phyloP scores from a whole-genome alignment of 2,888 invertebrate genomes.

The Microchrysa polita region DNA sequence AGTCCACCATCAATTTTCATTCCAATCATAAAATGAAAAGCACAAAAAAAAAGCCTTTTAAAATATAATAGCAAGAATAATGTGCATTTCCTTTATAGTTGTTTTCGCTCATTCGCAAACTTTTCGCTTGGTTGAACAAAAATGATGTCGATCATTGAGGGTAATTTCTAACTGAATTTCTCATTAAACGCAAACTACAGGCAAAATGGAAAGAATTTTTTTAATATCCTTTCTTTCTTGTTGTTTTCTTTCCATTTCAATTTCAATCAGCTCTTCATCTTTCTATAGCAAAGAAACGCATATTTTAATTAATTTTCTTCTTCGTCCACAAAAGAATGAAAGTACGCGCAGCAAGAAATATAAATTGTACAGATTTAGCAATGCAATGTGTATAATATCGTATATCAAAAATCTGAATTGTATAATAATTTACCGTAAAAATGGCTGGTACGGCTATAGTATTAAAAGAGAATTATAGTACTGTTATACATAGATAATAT shows the following conservation, averaged over 20 bases:
- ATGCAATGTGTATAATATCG: too few relatives aligned
- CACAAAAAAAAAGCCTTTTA: neutral
- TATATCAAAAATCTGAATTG: too few relatives aligned
- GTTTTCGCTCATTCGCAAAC: neutral
- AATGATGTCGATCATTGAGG: conserved; percentile 35
- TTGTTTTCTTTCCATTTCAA: conserved; percentile 4
- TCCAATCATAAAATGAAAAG: too few relatives aligned
- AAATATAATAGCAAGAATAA: neutral
- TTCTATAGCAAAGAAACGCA: neutral
- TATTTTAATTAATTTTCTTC: conserved; percentile 36
- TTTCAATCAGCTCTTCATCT: conserved; percentile 19
- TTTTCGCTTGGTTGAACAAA: conserved; percentile 36
- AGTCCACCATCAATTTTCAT: too few relatives aligned
- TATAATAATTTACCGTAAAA: too few relatives aligned
- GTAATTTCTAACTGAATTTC: conserved; percentile 34
- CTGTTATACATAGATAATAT: too few relatives aligned
- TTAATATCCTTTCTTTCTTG: neutral
- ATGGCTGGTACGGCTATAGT: too few relatives aligned
- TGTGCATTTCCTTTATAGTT: neutral
- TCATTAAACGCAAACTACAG: conserved; percentile 15
- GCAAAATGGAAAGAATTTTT: conserved; percentile 29
- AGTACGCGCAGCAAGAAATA: neutral
- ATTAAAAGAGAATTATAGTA: too few relatives aligned
- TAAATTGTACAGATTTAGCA: neutral
- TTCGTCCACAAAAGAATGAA: neutral